A percentile compares a stretch with the other conserved stretches of the same genome.
Evolutionary conservation across 1,140 invertebrate species (phyloP).

Genomic region (Microplitis mediator): DNA sequence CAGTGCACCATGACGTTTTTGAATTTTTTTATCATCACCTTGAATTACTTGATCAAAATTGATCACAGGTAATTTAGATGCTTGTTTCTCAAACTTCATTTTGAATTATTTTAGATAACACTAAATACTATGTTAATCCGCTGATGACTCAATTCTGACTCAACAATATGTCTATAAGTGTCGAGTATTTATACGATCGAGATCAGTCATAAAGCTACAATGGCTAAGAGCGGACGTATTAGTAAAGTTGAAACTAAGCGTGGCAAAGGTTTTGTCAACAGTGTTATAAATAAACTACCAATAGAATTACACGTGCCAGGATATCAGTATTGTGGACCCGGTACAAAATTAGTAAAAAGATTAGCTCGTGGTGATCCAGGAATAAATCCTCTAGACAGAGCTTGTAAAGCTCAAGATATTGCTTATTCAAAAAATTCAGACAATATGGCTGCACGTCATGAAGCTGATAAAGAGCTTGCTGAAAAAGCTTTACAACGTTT

Average conservation of each 20-base stretch:
- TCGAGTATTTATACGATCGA: too few relatives aligned
- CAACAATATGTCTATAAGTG: too few relatives aligned
- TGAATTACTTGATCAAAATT: too few relatives aligned
- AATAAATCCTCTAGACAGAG: neutral
- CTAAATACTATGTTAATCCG: too few relatives aligned
- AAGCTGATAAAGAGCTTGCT: neutral
- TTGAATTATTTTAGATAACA: too few relatives aligned
- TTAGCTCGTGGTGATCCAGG: too few relatives aligned
- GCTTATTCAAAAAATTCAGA: neutral
- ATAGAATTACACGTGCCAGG: neutral
- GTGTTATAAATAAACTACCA: neutral
- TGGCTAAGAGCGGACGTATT: neutral
- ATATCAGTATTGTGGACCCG: too few relatives aligned
- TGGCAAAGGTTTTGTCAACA: neutral
- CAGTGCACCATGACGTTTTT: neutral
- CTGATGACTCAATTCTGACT: too few relatives aligned
- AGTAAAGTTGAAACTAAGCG: neutral
- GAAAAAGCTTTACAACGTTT: conserved; percentile 22
- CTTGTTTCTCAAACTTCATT: too few relatives aligned
- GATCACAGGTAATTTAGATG: too few relatives aligned
- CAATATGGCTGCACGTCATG: neutral
- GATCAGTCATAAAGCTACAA: neutral
- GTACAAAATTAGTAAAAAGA: too few relatives aligned
- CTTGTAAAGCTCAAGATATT: neutral
- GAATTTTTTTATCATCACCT: too few relatives aligned